phyloP scores from a whole-genome alignment of 1,140 invertebrate species.

The Ostrea edulis region DNA sequence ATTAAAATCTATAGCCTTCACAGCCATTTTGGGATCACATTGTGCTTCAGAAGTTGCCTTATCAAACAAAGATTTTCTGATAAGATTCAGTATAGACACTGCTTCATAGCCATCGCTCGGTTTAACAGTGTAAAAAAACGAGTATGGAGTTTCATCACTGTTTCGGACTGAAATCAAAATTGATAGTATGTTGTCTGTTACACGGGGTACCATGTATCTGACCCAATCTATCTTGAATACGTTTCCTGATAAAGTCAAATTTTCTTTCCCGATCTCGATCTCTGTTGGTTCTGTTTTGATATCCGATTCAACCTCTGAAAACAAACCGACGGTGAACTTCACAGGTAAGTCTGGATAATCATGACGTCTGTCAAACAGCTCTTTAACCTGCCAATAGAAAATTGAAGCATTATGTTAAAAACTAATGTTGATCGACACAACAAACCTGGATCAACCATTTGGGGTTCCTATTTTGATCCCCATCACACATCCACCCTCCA shows the following conservation, averaged over 20 bases:
- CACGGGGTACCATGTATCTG: neutral
- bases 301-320: neutral
- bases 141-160: neutral
- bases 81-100: neutral
- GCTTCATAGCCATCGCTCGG: neutral
- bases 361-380: neutral
- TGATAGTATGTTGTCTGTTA: neutral
- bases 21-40: neutral
- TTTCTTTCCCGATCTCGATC: neutral
- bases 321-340: neutral
- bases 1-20: neutral
- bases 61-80: constrained; percentile 10
- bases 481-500: neutral
- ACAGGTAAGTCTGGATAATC: neutral
- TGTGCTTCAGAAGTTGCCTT: neutral
- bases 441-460: neutral
- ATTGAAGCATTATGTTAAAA: neutral
- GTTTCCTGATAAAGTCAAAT: neutral
- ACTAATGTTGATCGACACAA: neutral
- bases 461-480: neutral
- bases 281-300: neutral
- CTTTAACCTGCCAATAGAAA: neutral
- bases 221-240: neutral
- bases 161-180: neutral
- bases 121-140: neutral